A percentile compares a stretch with the other conserved stretches of the same genome.
phyloP scores from a whole-genome alignment of 2,888 invertebrate genomes.

The Ormyrus thymus region DNA sequence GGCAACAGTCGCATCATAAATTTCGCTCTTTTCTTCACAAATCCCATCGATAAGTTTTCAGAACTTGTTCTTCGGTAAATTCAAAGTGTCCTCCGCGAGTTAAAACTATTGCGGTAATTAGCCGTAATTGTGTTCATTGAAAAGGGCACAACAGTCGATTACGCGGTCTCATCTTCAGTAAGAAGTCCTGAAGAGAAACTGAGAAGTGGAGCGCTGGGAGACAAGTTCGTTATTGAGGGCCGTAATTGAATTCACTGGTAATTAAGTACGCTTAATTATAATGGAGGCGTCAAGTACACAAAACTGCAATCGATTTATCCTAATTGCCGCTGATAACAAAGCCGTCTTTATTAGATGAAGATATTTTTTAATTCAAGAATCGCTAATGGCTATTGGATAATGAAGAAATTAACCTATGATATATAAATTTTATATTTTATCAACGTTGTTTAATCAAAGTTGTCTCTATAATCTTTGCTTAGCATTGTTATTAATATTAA shows the following conservation, averaged over 20 bases:
- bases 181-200: slow-evolving; percentile 4
- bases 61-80: not conserved
- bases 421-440: too few relatives aligned
- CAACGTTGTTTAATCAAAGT: too few relatives aligned
- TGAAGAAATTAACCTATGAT: too few relatives aligned
- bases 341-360: not conserved
- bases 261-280: slow-evolving; percentile 38
- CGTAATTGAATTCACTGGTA: slow-evolving; percentile 34
- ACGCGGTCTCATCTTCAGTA: slow-evolving; percentile 5
- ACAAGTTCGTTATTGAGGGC: slow-evolving; percentile 38
- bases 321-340: slow-evolving; percentile 21
- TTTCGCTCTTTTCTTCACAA: too few relatives aligned
- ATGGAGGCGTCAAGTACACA: not conserved
- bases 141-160: slow-evolving; percentile 8
- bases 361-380: not conserved
- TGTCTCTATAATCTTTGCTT: too few relatives aligned
- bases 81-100: not conserved
- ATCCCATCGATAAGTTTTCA: too few relatives aligned
- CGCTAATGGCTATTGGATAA: not conserved
- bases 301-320: slow-evolving; percentile 5
- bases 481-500: too few relatives aligned
- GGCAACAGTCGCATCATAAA: not conserved
- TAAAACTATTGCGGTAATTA: not conserved
- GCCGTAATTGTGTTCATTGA: not conserved
- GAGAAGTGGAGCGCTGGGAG: slow-evolving; percentile 30